phyloP scores from a whole-genome alignment of 2,113 vertebrate species.

The Ramphastos sulfuratus region DNA sequence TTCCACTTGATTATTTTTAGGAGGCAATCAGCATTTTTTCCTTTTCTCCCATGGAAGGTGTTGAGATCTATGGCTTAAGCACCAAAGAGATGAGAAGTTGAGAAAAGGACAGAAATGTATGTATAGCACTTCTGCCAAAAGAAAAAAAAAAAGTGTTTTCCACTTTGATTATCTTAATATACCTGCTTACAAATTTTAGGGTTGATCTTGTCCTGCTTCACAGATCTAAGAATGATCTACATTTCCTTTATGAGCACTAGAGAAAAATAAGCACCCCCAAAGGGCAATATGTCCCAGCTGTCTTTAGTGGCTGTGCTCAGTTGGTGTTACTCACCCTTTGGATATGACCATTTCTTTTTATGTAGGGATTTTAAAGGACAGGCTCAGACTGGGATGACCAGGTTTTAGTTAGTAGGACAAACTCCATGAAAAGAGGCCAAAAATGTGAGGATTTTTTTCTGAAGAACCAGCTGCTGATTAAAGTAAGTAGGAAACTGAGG shows the following conservation, averaged over 20 bases:
- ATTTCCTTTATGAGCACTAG: not conserved
- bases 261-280: conserved; percentile 3
- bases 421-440: not conserved
- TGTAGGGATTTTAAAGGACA: not conserved
- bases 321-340: not conserved
- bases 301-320: fast-evolving
- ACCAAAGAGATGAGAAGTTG: not conserved
- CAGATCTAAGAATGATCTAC: not conserved
- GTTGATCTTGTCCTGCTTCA: not conserved
- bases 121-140: not conserved
- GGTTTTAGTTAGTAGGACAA: not conserved
- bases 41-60: not conserved
- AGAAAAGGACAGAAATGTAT: not conserved
- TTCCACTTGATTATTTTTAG: not conserved
- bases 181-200: not conserved
- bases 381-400: not conserved
- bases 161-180: not conserved
- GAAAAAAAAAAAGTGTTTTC: not conserved
- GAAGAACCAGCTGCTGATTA: not conserved
- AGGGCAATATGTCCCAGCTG: conserved; percentile 15
- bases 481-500: not conserved
- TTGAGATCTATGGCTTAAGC: not conserved
- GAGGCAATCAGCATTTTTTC: not conserved
- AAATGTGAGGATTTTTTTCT: not conserved
- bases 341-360: not conserved